Evolutionary conservation across 2,113 vertebrate species (phyloP), one percentile per base, ranked within the genome.

Genomic region (Catharus bicknelli): DNA sequence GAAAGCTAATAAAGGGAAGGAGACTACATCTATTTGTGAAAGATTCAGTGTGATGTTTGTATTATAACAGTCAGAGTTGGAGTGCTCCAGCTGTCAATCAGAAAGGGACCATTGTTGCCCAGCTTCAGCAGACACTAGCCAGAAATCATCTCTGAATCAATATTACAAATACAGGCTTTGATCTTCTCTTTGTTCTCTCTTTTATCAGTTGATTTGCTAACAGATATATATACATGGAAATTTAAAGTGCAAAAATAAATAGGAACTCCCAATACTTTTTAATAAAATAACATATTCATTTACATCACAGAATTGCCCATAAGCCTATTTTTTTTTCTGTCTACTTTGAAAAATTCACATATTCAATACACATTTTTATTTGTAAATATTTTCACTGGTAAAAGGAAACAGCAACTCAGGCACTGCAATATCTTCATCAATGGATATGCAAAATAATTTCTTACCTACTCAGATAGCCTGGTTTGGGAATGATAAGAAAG

Each of bases 1-100:
- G 91, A 91, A 87, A 98, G 96, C 95, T 98, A 98, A 98, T 98
- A 98, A 98, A 97, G 81, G 81, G 22, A 96, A 86, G 94, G 94
- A 90, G 93, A 95, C 91, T 97, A 92, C 95, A 96, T 96, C 88
- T 96, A 83, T 92, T 95, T 5, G 62, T 94, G 96, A 89, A 86
- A 94, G 86, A 95, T 95, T 88, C 67, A 57, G 64, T 88, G 88
- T 69, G 92, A 94, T 95, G 91, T 95, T 97, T 96, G 92, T 94
- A 62, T 96, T 97, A 95, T 62, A 95, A 96, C 85, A 89, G 87
- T 57, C 40, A 79, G 89, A 93, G 89, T 73, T 90, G 86, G 58
- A 76, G 70, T 70, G 83, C 36, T 70, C 68, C 68, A 86, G 59
- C 83, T 96, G 82, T 93, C 89, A 95, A 27, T 90, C 96, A 94